Evolutionary conservation across 1,140 invertebrate species (phyloP).

Genomic region (Heliconius hermathena): DNA sequence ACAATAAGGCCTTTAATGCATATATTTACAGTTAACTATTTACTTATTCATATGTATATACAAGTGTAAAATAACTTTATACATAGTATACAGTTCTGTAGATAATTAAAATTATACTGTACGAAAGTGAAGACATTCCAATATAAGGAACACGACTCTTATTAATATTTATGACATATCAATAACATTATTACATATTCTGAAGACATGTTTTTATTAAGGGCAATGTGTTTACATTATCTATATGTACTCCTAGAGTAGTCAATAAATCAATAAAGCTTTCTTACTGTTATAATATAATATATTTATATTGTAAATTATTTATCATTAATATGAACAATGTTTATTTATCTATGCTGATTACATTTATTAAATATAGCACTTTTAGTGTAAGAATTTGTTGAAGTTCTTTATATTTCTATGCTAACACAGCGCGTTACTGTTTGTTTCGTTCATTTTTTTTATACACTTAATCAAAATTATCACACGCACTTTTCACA

Average conservation of each 20-base stretch:
- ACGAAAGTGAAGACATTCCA: slow-evolving; percentile 17
- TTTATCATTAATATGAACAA: slow-evolving; percentile 18
- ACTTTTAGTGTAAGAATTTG: slow-evolving; percentile 45
- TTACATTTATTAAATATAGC: slow-evolving; percentile 24
- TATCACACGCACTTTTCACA: slow-evolving; percentile 46
- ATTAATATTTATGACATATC: slow-evolving; percentile 9
- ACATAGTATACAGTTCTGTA: slow-evolving; percentile 19
- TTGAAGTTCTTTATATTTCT: slow-evolving; percentile 46
- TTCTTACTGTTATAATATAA: not conserved
- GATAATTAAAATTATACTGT: not conserved
- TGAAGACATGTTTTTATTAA: slow-evolving; percentile 8
- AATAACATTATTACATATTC: not conserved
- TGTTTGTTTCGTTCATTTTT: slow-evolving; percentile 15
- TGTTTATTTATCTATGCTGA: slow-evolving; percentile 17
- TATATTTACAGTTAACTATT: slow-evolving; percentile 28
- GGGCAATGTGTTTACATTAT: not conserved
- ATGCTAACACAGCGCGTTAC: slow-evolving; percentile 9
- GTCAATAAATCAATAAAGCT: slow-evolving; percentile 8
- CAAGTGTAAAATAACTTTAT: slow-evolving; percentile 30
- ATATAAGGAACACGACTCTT: slow-evolving; percentile 22
- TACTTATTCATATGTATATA: slow-evolving; percentile 26
- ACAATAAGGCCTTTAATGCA: slow-evolving; percentile 61
- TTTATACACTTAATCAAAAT: slow-evolving; percentile 18
- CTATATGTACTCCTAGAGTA: not conserved
- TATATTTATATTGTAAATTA: not conserved